These are phyloP conservation scores for Cochlearius cochlearius DNA, from an alignment of 2,113 vertebrate genomes.

Conservation along the genomic window DNA sequence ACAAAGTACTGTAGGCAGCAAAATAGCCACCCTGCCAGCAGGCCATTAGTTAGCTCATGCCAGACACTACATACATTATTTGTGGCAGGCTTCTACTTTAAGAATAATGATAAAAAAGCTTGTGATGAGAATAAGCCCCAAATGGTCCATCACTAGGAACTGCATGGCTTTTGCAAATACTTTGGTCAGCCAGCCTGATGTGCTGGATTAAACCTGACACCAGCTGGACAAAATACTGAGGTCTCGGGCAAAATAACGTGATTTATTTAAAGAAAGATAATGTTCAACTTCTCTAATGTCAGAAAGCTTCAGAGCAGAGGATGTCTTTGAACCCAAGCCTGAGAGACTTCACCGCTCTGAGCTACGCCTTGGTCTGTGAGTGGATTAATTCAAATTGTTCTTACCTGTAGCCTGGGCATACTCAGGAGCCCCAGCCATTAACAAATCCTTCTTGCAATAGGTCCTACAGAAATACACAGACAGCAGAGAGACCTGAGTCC, in stretches of 20 bases:
- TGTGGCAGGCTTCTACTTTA: conserved; percentile 65
- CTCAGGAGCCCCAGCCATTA: not conserved
- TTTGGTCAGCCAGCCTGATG: conserved; percentile 1
- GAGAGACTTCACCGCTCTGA: not conserved
- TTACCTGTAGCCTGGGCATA: not conserved
- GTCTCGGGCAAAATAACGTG: not conserved
- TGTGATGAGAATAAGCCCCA: conserved; percentile 58
- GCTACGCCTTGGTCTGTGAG: not conserved
- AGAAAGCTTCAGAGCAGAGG: not conserved
- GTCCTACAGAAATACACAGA: not conserved
- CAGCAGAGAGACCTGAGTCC: not conserved
- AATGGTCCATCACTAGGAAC: conserved; percentile 38
- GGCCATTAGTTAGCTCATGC: conserved; percentile 64
- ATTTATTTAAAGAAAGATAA: conserved; percentile 5
- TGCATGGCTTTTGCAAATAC: conserved; percentile 42
- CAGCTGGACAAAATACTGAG: not conserved
- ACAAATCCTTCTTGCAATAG: not conserved
- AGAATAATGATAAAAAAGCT: conserved; percentile 72
- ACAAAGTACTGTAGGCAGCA: not conserved
- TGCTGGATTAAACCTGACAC: conserved; percentile 42
- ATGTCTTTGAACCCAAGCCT: not conserved
- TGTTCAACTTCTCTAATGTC: not conserved
- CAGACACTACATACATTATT: conserved; percentile 72
- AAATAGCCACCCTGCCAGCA: not conserved
- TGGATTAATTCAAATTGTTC: not conserved